phyloP scores from a whole-genome alignment of 1,140 invertebrate species.

The Drosophila murphyi region DNA sequence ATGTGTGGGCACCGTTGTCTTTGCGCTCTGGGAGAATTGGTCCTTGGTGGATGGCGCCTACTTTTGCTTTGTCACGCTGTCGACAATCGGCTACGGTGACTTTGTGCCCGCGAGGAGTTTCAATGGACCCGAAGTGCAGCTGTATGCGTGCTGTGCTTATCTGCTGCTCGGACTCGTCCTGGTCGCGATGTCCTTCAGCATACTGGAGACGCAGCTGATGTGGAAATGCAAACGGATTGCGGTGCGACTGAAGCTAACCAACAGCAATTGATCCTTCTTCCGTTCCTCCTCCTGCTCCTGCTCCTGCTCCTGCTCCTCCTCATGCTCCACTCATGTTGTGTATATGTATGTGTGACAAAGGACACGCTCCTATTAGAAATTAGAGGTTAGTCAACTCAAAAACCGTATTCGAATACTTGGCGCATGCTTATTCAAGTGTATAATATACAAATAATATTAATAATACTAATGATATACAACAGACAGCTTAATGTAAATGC shows the following conservation, averaged over 20 bases:
- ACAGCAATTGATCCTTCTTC: constrained; percentile 62
- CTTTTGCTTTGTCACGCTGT: constrained; percentile 94
- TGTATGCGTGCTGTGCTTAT: constrained; percentile 94
- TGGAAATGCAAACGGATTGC: constrained; percentile 89
- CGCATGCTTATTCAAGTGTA: constrained; percentile 50
- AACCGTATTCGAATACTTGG: constrained; percentile 22
- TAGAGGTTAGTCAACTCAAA: constrained; percentile 34
- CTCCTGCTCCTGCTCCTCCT: neutral
- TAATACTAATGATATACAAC: constrained; percentile 20
- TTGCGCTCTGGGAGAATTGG: constrained; percentile 91
- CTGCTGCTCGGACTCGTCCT: constrained; percentile 94
- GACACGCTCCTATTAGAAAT: constrained; percentile 46
- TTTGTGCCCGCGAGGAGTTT: constrained; percentile 89
- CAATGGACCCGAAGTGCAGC: constrained; percentile 88
- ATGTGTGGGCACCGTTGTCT: constrained; percentile 89
- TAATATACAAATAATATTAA: constrained; percentile 17
- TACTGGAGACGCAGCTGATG: constrained; percentile 95
- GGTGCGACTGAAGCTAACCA: constrained; percentile 82
- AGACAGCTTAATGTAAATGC: constrained; percentile 57
- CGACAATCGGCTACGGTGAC: constrained; percentile 94
- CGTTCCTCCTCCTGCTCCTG: neutral
- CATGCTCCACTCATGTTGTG: constrained; percentile 10
- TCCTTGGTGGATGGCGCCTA: constrained; percentile 93
- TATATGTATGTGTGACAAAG: constrained; percentile 34
- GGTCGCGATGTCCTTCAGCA: constrained; percentile 96